Evolutionary conservation across 2,888 invertebrate genomes (phyloP).

Genomic region (Tetragonisca angustula): DNA sequence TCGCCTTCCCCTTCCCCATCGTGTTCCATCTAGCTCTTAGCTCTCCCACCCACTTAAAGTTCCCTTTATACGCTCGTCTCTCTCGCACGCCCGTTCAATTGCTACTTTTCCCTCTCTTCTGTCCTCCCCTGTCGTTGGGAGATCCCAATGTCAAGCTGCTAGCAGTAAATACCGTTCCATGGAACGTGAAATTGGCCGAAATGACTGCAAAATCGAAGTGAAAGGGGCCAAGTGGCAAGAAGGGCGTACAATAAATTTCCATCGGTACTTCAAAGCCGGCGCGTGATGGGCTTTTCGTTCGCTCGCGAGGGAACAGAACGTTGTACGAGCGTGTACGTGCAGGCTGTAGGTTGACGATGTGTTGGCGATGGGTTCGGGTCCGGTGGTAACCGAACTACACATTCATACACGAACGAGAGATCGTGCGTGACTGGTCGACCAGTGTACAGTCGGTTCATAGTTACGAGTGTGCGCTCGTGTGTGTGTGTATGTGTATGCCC

Average conservation of each 20-base stretch:
- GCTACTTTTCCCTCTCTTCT: not conserved
- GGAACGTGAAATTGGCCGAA: conserved; percentile 48
- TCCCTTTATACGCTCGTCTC: conserved; percentile 9
- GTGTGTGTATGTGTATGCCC: conserved; percentile 28
- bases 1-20: conserved; percentile 37
- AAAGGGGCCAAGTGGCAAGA: conserved; percentile 25
- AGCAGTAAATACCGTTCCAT: conserved; percentile 40
- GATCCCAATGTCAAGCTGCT: conserved; percentile 25
- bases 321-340: conserved; percentile 6
- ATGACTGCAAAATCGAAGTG: conserved; percentile 35
- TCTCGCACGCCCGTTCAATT: not conserved
- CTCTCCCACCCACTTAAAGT: conserved; percentile 29
- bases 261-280: conserved; percentile 24
- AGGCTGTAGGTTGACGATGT: conserved; percentile 15
- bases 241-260: conserved; percentile 49
- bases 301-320: not conserved
- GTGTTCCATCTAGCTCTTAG: conserved; percentile 27
- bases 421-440: conserved; percentile 67
- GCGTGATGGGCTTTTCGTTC: conserved; percentile 33
- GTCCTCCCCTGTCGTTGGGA: conserved; percentile 25
- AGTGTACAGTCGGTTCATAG: conserved; percentile 37
- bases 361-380: conserved; percentile 46
- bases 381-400: conserved; percentile 64
- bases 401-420: conserved; percentile 62
- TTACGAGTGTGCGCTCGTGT: conserved; percentile 15